These are phyloP conservation scores for Megaceryle maxima DNA, from an alignment of 2,113 vertebrate genomes.

Conservation along the genomic window DNA sequence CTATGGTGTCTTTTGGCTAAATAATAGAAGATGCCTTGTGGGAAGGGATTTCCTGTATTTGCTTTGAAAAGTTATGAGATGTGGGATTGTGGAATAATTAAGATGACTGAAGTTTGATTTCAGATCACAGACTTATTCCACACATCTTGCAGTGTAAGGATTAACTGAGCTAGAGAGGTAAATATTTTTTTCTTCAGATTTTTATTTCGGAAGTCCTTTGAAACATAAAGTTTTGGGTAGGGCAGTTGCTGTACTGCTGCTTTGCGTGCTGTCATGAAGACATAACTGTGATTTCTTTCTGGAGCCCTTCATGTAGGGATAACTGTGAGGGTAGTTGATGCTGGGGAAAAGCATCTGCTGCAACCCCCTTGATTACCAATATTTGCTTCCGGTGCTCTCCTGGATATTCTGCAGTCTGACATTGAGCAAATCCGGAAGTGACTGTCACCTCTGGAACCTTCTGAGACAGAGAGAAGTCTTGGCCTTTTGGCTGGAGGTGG, in stretches of 20 bases:
- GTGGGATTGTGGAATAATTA: background rate
- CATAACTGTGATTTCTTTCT: background rate
- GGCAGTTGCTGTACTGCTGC: background rate
- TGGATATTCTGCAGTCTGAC: too few species aligned
- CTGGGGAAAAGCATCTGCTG: background rate
- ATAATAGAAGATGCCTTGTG: background rate
- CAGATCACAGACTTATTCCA: background rate
- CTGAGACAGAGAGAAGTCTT: background rate
- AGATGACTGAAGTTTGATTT: background rate
- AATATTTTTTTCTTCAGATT: background rate
- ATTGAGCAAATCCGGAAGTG: fast-evolving
- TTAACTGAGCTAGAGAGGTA: background rate
- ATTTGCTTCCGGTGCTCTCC: background rate
- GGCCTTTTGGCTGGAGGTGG: background rate
- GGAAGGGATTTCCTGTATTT: background rate
- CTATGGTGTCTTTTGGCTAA: background rate
- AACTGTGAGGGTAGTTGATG: too few species aligned
- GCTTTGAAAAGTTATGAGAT: background rate
- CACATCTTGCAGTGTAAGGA: background rate
- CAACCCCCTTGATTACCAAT: background rate
- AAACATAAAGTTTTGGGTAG: background rate
- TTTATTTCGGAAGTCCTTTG: background rate
- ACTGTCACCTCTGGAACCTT: background rate
- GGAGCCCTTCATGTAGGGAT: fast-evolving
- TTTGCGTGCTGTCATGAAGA: background rate